These are phyloP conservation scores for Xylocopa sonorina DNA, from an alignment of 1,140 invertebrate species.

Conservation along the genomic window DNA sequence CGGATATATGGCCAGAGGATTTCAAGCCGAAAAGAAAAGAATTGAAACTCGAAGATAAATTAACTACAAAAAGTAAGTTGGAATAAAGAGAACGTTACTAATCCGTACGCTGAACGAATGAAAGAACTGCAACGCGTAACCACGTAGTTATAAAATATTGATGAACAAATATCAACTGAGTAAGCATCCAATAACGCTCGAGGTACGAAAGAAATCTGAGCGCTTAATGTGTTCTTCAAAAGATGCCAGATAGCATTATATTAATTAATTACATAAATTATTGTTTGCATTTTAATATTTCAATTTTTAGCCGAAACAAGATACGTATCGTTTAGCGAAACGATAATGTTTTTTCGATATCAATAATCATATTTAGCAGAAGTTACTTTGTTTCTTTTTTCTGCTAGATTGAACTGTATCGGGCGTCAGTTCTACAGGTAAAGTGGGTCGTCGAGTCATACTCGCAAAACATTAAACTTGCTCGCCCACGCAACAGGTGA, in stretches of 20 bases:
- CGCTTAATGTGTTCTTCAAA: no score
- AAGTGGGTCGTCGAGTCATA: constrained; percentile 54
- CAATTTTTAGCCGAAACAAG: no score
- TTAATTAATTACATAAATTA: neutral
- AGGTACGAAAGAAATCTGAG: neutral
- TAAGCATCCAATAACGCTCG: neutral
- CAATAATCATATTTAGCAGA: neutral
- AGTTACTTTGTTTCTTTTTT: neutral
- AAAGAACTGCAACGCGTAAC: neutral
- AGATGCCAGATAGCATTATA: neutral
- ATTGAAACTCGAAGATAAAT: constrained; percentile 1
- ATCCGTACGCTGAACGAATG: neutral
- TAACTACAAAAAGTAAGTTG: neutral
- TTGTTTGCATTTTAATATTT: no score
- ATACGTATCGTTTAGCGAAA: no score
- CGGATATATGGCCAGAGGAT: neutral
- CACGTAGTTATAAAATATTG: neutral
- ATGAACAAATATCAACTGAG: constrained; percentile 14
- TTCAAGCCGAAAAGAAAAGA: neutral
- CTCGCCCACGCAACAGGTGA: constrained; percentile 64
- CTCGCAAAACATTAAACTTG: constrained; percentile 46
- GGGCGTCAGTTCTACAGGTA: neutral
- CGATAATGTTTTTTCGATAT: neutral
- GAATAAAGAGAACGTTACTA: neutral
- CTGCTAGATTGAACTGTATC: neutral